Conservation (phyloP, 2,888 invertebrate genomes). For the Orthosia cruda region DNA sequence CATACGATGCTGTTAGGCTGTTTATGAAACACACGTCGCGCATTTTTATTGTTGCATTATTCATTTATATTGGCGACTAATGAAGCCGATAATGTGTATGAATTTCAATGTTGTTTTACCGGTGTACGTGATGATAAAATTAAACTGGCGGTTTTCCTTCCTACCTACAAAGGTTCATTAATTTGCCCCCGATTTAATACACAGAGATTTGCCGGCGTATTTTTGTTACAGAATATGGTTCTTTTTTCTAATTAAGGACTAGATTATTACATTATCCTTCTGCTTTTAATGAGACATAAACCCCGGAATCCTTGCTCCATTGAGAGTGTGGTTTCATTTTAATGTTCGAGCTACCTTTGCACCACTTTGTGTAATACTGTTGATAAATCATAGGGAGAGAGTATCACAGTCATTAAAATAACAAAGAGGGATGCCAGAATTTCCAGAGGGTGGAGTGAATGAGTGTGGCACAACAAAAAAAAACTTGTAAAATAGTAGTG, state of each 20-base stretch:
- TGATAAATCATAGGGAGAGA: conserved; percentile 24
- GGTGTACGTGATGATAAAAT: conserved; percentile 29
- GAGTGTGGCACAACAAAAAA: conserved; percentile 26
- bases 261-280: conserved; percentile 22
- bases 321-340: conserved; percentile 18
- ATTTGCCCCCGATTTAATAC: conserved; percentile 26
- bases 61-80: conserved; percentile 37
- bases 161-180: conserved; percentile 49
- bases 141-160: conserved; percentile 46
- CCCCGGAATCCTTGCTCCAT: neutral
- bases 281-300: conserved; percentile 10
- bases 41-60: conserved; percentile 56
- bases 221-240: neutral
- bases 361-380: conserved; percentile 14
- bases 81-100: conserved; percentile 38
- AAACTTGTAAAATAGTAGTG: conserved; percentile 27
- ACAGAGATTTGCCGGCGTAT: conserved; percentile 34
- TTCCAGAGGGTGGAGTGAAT: conserved; percentile 33
- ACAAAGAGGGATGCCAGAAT: conserved; percentile 48
- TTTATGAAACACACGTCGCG: conserved; percentile 39
- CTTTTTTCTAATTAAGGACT: neutral
- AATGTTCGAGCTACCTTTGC: conserved; percentile 2
- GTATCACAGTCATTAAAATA: conserved; percentile 42
- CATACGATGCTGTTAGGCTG: conserved; percentile 20
- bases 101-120: conserved; percentile 32